Base-by-base conservation (phyloP, 2,113 vertebrate genomes). In the Prunella himalayana region DNA sequence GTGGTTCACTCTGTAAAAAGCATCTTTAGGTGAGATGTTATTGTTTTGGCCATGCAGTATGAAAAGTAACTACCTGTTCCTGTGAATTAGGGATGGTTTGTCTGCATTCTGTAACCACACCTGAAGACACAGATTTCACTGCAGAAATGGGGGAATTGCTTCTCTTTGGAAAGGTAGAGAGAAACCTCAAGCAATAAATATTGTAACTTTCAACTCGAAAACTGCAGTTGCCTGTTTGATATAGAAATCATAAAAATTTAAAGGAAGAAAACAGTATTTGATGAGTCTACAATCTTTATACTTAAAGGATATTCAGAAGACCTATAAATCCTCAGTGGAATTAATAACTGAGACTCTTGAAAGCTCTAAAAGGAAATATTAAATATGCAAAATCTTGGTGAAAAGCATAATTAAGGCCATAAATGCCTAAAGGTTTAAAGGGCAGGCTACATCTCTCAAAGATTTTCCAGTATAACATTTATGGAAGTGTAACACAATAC, bases 311-410 rank as follows among this genome's bases (percentile, higher is more conserved):
- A 95, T 92, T 97, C 91, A 95, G 88, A 97, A 80, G 94, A 96
- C 95, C 90, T 96, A 96, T 97, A 97, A 97, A 98, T 97, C 95
- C 86, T 77, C 88, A 66, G 92, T 79, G 94, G 94, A 97, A 97
- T 98, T 98, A 98, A 98, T 97, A 97, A 98, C 94, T 98, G 96
- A 97, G 95, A 96, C 83, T 96, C 97, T 61, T 97, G 97, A 96
- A 98, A 98, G 97, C 94, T 97, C 97, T 97, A 96, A 97, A 96
- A 94, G 96, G 95, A 97, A 98, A 97, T 97, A 98, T 97, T 97
- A 98, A 97, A 97, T 97, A 98, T 97, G 97, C 91, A 98, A 98
- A 98, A 97, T 97, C 97, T 97, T 97, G 94, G 96, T 97, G 95
- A 98, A 98, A 97, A 98, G 97, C 95, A 95, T 96, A 98, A 97